A percentile compares a stretch with the other conserved stretches of the same genome.
Conservation (phyloP, 2,113 vertebrate genomes). For the Sylvilagus bachmani region DNA sequence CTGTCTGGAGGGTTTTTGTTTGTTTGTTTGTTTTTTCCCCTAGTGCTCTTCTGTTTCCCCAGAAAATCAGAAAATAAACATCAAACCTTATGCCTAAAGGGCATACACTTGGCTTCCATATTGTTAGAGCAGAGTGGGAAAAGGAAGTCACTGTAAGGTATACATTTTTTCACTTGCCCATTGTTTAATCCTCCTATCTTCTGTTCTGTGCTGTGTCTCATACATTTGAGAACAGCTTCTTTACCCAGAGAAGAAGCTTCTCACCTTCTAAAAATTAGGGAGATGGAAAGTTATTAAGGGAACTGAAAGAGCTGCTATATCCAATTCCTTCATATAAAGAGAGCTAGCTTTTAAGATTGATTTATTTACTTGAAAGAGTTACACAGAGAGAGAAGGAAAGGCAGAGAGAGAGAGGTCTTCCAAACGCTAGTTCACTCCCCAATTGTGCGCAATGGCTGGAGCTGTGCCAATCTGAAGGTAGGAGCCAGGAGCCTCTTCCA, state of each 20-base stretch:
- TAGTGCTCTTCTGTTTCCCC: background rate
- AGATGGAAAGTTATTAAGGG: background rate
- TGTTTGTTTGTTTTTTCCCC: no score
- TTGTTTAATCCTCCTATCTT: background rate
- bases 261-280: background rate
- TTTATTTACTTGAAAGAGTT: no score
- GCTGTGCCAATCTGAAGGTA: no score
- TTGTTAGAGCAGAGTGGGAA: background rate
- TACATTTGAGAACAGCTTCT: background rate
- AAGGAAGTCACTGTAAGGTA: background rate
- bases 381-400: no score
- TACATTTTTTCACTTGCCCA: background rate
- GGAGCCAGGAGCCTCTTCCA: no score
- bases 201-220: background rate
- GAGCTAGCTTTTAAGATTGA: no score
- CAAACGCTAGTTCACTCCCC: no score
- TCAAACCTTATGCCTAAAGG: background rate
- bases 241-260: background rate
- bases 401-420: no score
- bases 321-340: background rate
- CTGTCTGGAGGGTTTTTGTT: background rate
- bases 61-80: slow-evolving; percentile 49
- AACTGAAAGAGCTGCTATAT: background rate
- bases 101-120: background rate
- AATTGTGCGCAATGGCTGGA: no score